Base-by-base conservation (phyloP, 2,797 vertebrate genomes). In the Echeneis naucrates region DNA sequence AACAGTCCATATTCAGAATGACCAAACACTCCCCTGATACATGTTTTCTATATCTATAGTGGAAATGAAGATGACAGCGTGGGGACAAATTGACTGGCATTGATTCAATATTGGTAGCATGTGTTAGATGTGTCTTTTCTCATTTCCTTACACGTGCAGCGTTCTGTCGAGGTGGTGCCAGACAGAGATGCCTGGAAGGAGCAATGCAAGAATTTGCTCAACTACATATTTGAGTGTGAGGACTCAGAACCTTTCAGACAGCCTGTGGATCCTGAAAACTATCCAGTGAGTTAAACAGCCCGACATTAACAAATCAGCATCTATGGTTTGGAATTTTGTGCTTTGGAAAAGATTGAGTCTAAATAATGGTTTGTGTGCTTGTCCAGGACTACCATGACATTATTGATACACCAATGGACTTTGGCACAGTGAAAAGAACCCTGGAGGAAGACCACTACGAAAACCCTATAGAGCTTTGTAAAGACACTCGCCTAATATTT, bases 201-300 rank as follows among this genome's bases (percentile, higher is more conserved):
- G 3, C 94, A 96, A 47, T 98, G 97, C 87, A 97, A 95, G 87
- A 94, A 89, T 24, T 90, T 99, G 60, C 85, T 99, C 72, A 95
- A 95, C 83, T 95, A 98, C 85, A 96, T 99, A 86, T 96, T 99
- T 79, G 95, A 97, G 4, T 98, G 98, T 79, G 97, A 99, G 89
- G 98, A 99, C 92, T 99, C 97, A 0, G 97, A 99, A 72, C 97
- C 98, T 5, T 99, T 99, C 91, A 95, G 97, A 50, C 95, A 96
- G 69, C 96, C 97, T 0, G 98, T 99, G 85, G 96, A 99, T 90
- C 94, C 96, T 72, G 88, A 95, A 67, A 96, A 96, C 57, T 98
- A 98, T 88, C 96, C 97, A 54, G 98, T 99, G 91, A 92, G 96
- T 88, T 2, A 23, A 68, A 24, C 27, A 12, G 13, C 45, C 19